phyloP scores from a whole-genome alignment of 2,797 vertebrate genomes.

The Natrix natrix region DNA sequence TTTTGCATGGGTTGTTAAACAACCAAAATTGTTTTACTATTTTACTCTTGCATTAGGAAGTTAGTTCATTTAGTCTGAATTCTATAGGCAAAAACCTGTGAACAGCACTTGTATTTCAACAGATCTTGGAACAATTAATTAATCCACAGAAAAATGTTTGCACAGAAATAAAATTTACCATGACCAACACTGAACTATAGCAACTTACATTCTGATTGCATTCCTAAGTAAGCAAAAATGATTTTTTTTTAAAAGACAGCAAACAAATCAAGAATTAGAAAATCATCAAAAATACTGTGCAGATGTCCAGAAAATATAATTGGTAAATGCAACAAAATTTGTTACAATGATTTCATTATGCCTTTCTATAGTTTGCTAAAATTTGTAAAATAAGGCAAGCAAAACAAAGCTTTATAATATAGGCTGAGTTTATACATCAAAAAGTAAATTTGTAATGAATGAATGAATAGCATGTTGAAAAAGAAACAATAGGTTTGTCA shows the following conservation, averaged over 20 bases:
- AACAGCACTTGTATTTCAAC: neutral
- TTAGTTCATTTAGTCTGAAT: neutral
- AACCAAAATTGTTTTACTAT: neutral
- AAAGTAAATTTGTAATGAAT: neutral
- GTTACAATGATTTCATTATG: neutral
- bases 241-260: neutral
- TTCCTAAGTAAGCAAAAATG: neutral
- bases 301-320: neutral
- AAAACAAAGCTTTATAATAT: neutral
- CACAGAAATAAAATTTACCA: neutral
- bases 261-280: neutral
- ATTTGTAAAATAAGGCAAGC: neutral
- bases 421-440: neutral
- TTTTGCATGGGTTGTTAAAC: neutral
- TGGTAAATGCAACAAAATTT: neutral
- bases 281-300: neutral
- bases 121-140: neutral
- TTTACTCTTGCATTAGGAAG: neutral
- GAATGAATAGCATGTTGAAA: neutral
- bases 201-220: neutral
- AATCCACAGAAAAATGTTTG: neutral
- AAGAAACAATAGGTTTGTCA: neutral
- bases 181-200: neutral
- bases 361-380: neutral
- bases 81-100: neutral